These are phyloP conservation scores for Vombatus ursinus DNA, from an alignment of 2,113 vertebrate species.

Conservation along the genomic window DNA sequence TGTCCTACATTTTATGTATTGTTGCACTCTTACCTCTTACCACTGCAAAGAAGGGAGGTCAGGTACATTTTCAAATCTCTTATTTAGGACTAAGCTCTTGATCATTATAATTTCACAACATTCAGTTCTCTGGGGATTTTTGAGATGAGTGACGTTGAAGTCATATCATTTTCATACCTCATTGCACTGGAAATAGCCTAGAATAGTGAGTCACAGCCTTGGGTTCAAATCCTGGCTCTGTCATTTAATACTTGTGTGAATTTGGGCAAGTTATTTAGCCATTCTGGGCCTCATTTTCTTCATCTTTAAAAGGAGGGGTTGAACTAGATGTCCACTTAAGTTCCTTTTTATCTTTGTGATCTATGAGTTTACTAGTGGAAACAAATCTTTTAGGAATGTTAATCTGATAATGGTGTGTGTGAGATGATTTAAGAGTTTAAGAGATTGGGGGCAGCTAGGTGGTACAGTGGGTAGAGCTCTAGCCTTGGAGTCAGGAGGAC, in stretches of 20 bases:
- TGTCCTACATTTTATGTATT: too few species aligned
- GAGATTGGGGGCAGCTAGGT: too few species aligned
- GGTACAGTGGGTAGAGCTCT: too few species aligned
- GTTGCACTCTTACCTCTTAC: too few species aligned
- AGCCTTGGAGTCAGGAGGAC: too few species aligned
- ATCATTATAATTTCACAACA: too few species aligned
- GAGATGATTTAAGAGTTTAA: not conserved
- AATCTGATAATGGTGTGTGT: not conserved
- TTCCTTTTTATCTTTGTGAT: not conserved
- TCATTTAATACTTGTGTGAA: not conserved
- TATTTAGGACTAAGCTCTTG: too few species aligned
- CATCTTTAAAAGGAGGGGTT: not conserved
- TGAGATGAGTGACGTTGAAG: not conserved
- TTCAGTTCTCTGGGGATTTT: too few species aligned
- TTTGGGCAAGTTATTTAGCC: not conserved
- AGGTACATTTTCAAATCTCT: too few species aligned
- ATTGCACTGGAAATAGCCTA: not conserved
- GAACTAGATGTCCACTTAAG: not conserved
- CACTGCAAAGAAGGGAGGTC: too few species aligned
- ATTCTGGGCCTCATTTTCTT: not conserved
- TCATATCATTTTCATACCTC: not conserved
- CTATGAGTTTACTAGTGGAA: not conserved
- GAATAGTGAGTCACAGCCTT: not conserved
- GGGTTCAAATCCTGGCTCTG: not conserved
- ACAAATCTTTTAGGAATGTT: constrained; percentile 26